Evolutionary conservation across 1,140 invertebrate genomes (phyloP).

Genomic region (Eurytemora carolleeae): DNA sequence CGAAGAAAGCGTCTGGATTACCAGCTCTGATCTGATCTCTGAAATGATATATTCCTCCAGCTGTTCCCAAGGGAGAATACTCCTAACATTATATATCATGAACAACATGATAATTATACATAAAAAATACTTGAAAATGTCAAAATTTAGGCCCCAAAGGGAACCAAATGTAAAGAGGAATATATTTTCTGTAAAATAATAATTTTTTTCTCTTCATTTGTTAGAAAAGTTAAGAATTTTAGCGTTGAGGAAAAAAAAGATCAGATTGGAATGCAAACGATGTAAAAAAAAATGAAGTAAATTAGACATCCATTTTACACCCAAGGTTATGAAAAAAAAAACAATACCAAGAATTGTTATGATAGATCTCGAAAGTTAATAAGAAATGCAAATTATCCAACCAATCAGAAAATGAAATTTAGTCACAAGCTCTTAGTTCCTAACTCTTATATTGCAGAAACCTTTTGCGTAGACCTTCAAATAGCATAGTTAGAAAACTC

Average conservation of each 20-base stretch:
- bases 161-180: no score
- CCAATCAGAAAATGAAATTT: conserved; percentile 16
- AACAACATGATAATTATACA: no score
- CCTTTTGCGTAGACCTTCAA: no score
- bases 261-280: no score
- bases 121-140: no score
- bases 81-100: no score
- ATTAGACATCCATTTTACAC: neutral
- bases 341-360: conserved; percentile 11
- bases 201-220: no score
- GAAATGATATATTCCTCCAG: conserved; percentile 78
- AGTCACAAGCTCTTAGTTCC: conserved; percentile 14
- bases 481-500: no score
- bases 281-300: neutral
- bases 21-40: conserved; percentile 80
- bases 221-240: neutral
- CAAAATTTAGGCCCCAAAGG: no score
- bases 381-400: conserved; percentile 9
- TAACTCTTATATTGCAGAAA: neutral
- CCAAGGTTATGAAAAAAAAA: conserved; percentile 42
- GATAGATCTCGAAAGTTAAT: conserved; percentile 1
- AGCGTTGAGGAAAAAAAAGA: neutral
- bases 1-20: conserved; percentile 71
- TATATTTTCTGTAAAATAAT: no score
- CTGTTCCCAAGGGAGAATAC: conserved; percentile 78